phyloP scores from a whole-genome alignment of 2,113 vertebrate genomes.

The Corythornis vintsioides region DNA sequence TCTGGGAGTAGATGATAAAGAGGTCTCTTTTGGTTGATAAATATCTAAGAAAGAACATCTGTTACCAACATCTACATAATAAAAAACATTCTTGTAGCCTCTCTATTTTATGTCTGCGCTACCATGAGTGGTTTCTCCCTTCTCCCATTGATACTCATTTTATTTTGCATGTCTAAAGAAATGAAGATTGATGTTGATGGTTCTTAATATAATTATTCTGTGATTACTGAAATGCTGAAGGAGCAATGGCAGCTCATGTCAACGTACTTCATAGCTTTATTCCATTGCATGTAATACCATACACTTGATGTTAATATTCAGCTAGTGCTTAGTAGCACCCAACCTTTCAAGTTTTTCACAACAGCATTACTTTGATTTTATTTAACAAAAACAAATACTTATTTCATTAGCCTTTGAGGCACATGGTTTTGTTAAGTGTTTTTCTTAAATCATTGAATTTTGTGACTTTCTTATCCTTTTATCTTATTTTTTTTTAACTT shows the following conservation, averaged over 20 bases:
- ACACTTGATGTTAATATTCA: not conserved
- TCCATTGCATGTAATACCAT: not conserved
- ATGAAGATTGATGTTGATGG: constrained; percentile 30
- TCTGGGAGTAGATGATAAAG: not conserved
- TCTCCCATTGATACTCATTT: not conserved
- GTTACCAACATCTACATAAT: not conserved
- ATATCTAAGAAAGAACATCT: not conserved
- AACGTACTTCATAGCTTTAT: constrained; percentile 15
- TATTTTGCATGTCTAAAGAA: not conserved
- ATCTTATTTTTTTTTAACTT: not conserved
- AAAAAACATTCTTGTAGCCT: not conserved
- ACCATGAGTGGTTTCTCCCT: not conserved
- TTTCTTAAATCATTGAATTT: not conserved
- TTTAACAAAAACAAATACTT: not conserved
- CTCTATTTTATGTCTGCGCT: not conserved
- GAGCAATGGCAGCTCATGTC: not conserved
- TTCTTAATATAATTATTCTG: constrained; percentile 25
- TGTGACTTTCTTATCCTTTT: not conserved
- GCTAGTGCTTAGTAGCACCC: not conserved
- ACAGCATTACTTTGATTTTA: constrained; percentile 7
- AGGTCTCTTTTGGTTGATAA: not conserved
- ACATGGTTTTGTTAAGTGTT: not conserved
- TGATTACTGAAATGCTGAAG: constrained; percentile 36
- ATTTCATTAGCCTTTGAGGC: not conserved
- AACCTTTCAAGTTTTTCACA: constrained; percentile 25